Conservation (phyloP, 1,140 invertebrate genomes). For the Tetragonula clypearis region DNA sequence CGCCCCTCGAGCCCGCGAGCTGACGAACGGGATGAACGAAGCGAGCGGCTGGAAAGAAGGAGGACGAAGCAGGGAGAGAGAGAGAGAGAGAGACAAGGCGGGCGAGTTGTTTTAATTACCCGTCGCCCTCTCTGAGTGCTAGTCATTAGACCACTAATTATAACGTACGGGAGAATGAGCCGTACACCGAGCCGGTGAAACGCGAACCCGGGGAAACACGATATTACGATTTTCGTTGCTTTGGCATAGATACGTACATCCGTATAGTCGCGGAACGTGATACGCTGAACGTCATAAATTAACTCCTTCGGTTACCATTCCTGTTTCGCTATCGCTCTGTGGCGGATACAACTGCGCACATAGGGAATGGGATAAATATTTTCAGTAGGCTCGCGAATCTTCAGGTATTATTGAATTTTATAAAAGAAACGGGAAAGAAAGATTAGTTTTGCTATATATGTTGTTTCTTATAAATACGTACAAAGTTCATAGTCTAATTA, state of each 20-base stretch:
- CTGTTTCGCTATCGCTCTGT: background rate
- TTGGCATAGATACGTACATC: background rate
- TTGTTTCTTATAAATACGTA: no score
- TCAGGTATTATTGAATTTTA: no score
- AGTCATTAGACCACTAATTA: slow-evolving; percentile 82
- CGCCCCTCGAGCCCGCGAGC: slow-evolving; percentile 39
- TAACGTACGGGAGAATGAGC: slow-evolving; percentile 80
- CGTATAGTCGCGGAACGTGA: background rate
- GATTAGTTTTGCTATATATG: no score
- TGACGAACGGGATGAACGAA: background rate
- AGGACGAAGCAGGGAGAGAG: slow-evolving; percentile 21
- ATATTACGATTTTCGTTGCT: background rate
- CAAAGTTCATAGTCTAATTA: no score
- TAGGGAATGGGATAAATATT: no score
- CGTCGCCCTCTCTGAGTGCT: slow-evolving; percentile 76
- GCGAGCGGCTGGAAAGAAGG: slow-evolving; percentile 27
- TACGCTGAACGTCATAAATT: background rate
- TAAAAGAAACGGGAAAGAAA: no score
- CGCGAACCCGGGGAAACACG: background rate
- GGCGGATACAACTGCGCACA: background rate
- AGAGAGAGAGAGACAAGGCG: slow-evolving; percentile 52
- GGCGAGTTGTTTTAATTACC: slow-evolving; percentile 80
- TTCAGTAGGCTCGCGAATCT: no score
- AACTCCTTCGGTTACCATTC: background rate
- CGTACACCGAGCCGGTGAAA: slow-evolving; percentile 57